Base-by-base conservation (phyloP, 2,888 invertebrate species). In the Latrodectus hesperus region DNA sequence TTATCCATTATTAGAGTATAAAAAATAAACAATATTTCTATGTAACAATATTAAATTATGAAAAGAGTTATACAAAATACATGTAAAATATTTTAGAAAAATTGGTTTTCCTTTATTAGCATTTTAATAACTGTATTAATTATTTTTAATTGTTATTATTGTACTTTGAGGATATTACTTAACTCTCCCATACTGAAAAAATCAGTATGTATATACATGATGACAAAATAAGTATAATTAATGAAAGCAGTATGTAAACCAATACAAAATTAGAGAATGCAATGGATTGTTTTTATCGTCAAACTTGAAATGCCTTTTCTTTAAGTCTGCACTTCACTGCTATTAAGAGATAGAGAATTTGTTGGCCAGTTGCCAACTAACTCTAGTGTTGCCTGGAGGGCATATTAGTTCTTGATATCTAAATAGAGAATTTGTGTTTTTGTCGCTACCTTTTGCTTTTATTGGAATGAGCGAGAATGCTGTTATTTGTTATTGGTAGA, bases 121-220 rank as follows among this genome's bases (percentile, higher is more conserved):
- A 55, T 73, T 73, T 55, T 53, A 53, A 73, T 22, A 73, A 17
- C 22, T 55, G 10, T 55, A 73, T 53, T 73, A n/a, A 10, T 73
- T 55, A n/a, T 73, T 75, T 64, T 75, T 51, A 79, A 38, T 79
- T 68, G 4, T 79, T 79, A 55, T 79, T 53, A 79, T 79, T 79
- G 60, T 26, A 22, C 70, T 79, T 55, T 22, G 26, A 79, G 55
- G n/a, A 70, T 12, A 26, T 70, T 79, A 70, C 52, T 68, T 26
- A 71, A 55, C 26, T 70, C 11, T 55, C 55, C 70, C 53, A 53
- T 70, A 71, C 53, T 53, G 22, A 70, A 71, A 70, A 79, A 79
- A 70, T 55, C 67, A 52, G 38, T 55, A 70, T 70, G 55, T 79
- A 79, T 26, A 26, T 53, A 79, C 14, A 0, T 52, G 14, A 70